Base-by-base conservation (phyloP, 2,113 vertebrate species). In the Daboia siamensis region DNA sequence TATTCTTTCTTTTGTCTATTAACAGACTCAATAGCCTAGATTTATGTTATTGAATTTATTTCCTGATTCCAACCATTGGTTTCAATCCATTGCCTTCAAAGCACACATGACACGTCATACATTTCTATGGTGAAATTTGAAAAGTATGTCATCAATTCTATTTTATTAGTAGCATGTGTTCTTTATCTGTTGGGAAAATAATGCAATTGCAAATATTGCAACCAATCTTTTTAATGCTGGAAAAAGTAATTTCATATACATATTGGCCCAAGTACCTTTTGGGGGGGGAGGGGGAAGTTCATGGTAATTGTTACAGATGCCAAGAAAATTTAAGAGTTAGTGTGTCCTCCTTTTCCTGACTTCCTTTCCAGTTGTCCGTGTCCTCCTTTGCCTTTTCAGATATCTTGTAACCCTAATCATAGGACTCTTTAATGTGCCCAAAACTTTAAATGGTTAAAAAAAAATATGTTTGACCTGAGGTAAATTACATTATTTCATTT, bases 281-380 rank as follows among this genome's bases (percentile, higher is more conserved):
- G 26, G 0, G 9, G 2, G 9, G 0, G 11, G 10, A 2, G 61
- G 61, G 3, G 59, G 12, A 3, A 2, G 29, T 15, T n/a, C 29
- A 69, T 69, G 12, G 61, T 69, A 69, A 80, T 80, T 80, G n/a
- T 39, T 39, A 5, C 15, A 39, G n/a, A 80, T 80, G n/a, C n/a
- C n/a, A 80, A 80, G n/a, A 80, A 74, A 80, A 39, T 80, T 7
- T 80, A 20, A 39, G 5, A 33, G 13, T n/a, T n/a, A n/a, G 9
- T 80, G 69, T 80, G 69, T 39, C n/a, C 64, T 33, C n/a, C 69
- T 74, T 39, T 74, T 74, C 69, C 69, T 74, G 69, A 17, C 69
- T 17, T 80, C 15, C 15, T 39, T 80, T 80, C n/a, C 15, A 39
- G n/a, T 80, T 80, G 69, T 80, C n/a, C 2, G 1, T 80, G 15